Evolutionary conservation across 1,140 invertebrate genomes (phyloP), one percentile per base, ranked within the genome.

Genomic region (Cylas formicarius): DNA sequence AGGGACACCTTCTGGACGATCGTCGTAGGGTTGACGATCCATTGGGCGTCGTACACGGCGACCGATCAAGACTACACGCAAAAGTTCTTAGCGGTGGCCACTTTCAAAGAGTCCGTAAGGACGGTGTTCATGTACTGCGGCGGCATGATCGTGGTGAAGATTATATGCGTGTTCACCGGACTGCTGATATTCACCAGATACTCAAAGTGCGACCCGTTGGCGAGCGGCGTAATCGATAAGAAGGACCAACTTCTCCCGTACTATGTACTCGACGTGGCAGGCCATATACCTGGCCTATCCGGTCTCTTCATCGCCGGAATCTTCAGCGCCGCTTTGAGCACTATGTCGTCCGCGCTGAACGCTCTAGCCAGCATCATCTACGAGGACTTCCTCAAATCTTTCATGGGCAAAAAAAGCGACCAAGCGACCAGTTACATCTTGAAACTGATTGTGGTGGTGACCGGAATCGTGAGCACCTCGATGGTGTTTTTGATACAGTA

Each of bases 1-100:
- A 72, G 88, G 18, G 86, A 91, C 56, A 85, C 85, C 2, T 81
- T 90, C 42, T 93, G 87, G 88, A 73, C 78, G 1, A 60, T 78
- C 4, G 58, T 68, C 1, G 53, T 81, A 42, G 79, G 79, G 1
- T 70, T 72, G 9, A 68, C 67, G 20, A 69, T 77, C 44, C 71
- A 69, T 6, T 81, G 73, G 72, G 58, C 78, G 24, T 60, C 72
- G 14, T 66, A 72, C 8, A 71, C 72, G 51, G 73, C 70, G 6
- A 69, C 75, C 3, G 2, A 77, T 56, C 79, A 81, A 50, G 56
- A 58, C 9, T 72, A 75, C 55, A 69, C 80, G 3, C 79, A 81
- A 58, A 66, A 77, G 41, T 78, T 75, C 39, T 61, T 80, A 5
- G 68, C 76, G 7, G 66, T 76, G 5, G 67, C 72, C 10, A 69